phyloP scores from a whole-genome alignment of 2,797 vertebrate genomes.

The Bradypodion pumilum region DNA sequence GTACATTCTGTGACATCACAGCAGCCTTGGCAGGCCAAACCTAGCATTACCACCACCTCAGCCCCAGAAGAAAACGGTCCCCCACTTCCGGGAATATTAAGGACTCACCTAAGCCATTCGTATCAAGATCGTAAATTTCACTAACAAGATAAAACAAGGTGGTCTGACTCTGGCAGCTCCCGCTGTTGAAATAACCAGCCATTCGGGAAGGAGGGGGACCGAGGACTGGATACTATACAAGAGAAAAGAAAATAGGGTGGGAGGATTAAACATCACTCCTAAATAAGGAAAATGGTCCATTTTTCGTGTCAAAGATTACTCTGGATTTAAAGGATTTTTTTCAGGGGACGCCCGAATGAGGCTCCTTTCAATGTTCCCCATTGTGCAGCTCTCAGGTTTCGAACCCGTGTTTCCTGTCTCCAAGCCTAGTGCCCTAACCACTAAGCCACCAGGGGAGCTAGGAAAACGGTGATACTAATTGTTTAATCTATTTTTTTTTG shows the following conservation, averaged over 20 bases:
- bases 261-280: slow-evolving; percentile 52
- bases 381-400: too few relatives aligned
- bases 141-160: slow-evolving; percentile 87
- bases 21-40: background rate
- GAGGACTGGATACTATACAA: slow-evolving; percentile 88
- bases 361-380: too few relatives aligned
- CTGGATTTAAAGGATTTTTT: too few relatives aligned
- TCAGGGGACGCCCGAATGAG: too few relatives aligned
- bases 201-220: slow-evolving; percentile 91
- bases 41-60: background rate
- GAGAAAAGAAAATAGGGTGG: slow-evolving; percentile 52
- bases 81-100: background rate
- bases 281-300: background rate
- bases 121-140: slow-evolving; percentile 91
- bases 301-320: too few relatives aligned
- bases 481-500: too few relatives aligned
- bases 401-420: too few relatives aligned
- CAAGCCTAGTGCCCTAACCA: too few relatives aligned
- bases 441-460: too few relatives aligned
- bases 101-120: slow-evolving; percentile 87
- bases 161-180: slow-evolving; percentile 91
- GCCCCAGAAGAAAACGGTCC: background rate
- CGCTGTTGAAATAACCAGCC: slow-evolving; percentile 84
- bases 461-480: too few relatives aligned
- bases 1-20: background rate